Base-by-base conservation (phyloP, 2,888 invertebrate species). In the Monopis laevigella region DNA sequence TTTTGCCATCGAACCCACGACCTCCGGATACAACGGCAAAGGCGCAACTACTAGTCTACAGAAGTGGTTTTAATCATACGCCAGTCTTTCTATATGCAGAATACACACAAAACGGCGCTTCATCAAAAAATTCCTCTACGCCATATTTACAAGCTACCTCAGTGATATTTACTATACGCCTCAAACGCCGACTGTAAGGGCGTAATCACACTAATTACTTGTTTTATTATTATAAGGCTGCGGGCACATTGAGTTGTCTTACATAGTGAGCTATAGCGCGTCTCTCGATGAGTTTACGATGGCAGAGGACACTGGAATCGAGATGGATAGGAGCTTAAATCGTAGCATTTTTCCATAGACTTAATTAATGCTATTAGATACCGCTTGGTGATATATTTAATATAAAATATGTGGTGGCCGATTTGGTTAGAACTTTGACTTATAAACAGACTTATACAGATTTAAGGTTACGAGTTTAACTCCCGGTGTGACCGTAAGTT, bases 201-300 rank as follows among this genome's bases (percentile, higher is more conserved):
- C 17, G 35, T 39, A 39, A 39, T 59, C 52, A 47, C 51, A 51
- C 64, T 68, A 69, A 69, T 70, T 67, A 61, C 56, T 46, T 52
- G 59, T 54, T 67, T 65, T 65, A 69, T 63, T 65, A 65, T 52
- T 54, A 53, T 52, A 50, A 39, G 18, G 21, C 39, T 14, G 5
- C 7, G 36, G 13, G 11, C 13, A 59, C 63, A 66, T 66, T 67
- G 58, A 65, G 65, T 56, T 53, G 55, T 56, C 54, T 49, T 43
- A 49, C 52, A 50, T 42, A 50, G 54, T 53, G 52, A 51, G 44
- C 43, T 51, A 53, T 45, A 41, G 39, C 39, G 2, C 12, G 3
- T 30, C 26, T 24, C 19, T 2, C 32, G 16, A 17, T 3, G 34
- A 34, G 41, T 41, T 34, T 34, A 41, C 16, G 41, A 32, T 58